These are phyloP conservation scores for Neopipo cinnamomea DNA, from an alignment of 2,113 vertebrate genomes.

Conservation along the genomic window DNA sequence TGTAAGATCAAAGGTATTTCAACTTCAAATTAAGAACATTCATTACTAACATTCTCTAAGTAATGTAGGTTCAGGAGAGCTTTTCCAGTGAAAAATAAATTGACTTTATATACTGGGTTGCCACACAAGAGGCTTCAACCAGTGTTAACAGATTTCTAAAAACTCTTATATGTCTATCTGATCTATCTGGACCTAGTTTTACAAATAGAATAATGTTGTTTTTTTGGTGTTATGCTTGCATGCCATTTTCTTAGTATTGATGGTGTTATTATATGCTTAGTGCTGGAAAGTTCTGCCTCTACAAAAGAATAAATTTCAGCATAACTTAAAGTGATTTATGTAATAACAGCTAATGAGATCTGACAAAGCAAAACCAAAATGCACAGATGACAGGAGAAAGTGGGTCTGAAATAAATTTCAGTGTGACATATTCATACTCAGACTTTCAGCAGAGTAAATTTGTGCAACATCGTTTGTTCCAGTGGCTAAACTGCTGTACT, in stretches of 20 bases:
- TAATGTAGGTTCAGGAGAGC: background rate
- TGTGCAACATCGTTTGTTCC: background rate
- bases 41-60: background rate
- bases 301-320: background rate
- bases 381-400: background rate
- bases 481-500: background rate
- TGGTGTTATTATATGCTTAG: background rate
- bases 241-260: background rate
- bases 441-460: background rate
- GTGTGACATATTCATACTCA: background rate
- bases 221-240: background rate
- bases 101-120: background rate
- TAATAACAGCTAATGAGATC: background rate
- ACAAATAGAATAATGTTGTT: background rate
- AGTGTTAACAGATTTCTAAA: background rate
- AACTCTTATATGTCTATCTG: background rate
- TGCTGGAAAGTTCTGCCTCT: background rate
- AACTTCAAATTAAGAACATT: conserved; percentile 7
- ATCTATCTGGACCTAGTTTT: background rate
- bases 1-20: conserved; percentile 39
- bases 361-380: background rate
- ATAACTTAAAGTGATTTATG: background rate
- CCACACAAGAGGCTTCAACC: background rate
- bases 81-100: conserved; percentile 22
- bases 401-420: background rate